Conservation (phyloP, 2,113 vertebrate species). For the Chloroceryle aenea region DNA sequence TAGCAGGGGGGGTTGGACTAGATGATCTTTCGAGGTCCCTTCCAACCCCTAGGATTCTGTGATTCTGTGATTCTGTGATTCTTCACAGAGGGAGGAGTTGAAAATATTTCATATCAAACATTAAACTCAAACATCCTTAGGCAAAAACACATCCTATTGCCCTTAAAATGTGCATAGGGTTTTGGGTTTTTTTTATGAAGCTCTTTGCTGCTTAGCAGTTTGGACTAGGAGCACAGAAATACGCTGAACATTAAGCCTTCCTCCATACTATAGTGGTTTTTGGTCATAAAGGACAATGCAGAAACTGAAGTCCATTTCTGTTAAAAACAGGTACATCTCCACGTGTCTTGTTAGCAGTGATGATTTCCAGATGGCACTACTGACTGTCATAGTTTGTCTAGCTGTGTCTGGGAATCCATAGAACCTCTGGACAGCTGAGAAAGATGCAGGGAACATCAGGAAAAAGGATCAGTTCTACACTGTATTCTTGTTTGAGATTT, state of each 20-base stretch:
- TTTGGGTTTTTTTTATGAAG: background rate
- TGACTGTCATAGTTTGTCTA: background rate
- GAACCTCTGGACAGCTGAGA: background rate
- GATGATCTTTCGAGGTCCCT: no score
- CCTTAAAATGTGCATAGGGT: background rate
- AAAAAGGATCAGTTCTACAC: background rate
- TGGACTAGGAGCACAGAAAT: background rate
- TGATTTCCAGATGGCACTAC: background rate
- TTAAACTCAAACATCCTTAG: background rate
- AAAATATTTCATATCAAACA: background rate
- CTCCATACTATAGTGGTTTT: background rate
- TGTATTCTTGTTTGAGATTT: background rate
- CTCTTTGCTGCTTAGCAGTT: background rate
- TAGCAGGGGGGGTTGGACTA: no score
- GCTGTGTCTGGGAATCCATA: background rate
- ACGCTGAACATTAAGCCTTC: background rate
- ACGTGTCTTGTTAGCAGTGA: background rate
- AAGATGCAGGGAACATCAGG: background rate
- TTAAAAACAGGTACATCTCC: background rate
- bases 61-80: no score
- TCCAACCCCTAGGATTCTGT: no score
- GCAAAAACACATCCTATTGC: background rate
- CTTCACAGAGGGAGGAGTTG: accelerated
- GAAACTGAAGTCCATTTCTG: background rate
- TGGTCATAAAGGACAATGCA: background rate